phyloP scores from a whole-genome alignment of 2,797 vertebrate genomes.

The Naso thynnoides region DNA sequence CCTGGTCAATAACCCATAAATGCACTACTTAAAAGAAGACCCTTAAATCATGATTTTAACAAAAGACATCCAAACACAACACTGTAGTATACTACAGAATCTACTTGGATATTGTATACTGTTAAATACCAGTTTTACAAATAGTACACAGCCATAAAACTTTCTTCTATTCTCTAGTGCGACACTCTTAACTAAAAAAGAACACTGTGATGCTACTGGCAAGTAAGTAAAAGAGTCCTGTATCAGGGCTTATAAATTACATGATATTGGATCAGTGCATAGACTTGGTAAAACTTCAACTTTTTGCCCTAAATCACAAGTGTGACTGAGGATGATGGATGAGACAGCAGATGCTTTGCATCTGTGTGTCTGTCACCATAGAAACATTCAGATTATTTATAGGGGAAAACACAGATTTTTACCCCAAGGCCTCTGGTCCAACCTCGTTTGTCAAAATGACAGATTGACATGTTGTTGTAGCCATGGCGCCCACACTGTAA shows the following conservation, averaged over 20 bases:
- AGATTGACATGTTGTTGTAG: constrained; percentile 63
- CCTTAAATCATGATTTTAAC: neutral
- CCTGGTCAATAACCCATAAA: neutral
- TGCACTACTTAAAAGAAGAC: neutral
- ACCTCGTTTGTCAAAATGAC: constrained; percentile 61
- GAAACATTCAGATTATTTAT: constrained; percentile 56
- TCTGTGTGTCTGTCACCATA: constrained; percentile 50
- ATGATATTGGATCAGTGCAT: too few species aligned
- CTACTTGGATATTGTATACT: too few species aligned
- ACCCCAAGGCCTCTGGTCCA: constrained; percentile 28
- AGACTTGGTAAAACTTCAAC: too few species aligned
- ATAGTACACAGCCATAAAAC: too few species aligned
- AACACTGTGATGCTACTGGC: too few species aligned
- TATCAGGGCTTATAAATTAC: too few species aligned
- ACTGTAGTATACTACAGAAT: neutral
- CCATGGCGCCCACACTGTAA: constrained; percentile 37
- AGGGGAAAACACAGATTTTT: constrained; percentile 44
- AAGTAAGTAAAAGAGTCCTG: too few species aligned
- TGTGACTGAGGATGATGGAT: constrained; percentile 37
- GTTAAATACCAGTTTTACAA: too few species aligned
- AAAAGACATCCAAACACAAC: neutral
- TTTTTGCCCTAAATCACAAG: constrained; percentile 6
- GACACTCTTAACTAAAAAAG: too few species aligned
- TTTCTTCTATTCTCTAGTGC: too few species aligned
- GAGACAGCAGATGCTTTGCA: constrained; percentile 18